These are phyloP conservation scores for Sebastes taczanowskii DNA, from an alignment of 2,797 vertebrate species.

Conservation along the genomic window DNA sequence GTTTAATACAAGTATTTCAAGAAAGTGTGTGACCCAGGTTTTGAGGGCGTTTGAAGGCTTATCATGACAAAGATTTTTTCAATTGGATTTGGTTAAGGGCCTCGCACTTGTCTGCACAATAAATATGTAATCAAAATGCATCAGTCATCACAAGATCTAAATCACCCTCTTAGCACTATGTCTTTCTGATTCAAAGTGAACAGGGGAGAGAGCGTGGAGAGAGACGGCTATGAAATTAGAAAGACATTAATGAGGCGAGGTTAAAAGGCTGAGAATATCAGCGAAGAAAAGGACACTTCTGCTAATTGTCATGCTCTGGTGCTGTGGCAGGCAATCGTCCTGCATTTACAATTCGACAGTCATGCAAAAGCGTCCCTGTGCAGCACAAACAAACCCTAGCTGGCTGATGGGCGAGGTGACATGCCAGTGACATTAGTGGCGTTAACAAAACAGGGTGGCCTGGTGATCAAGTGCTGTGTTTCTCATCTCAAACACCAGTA, in stretches of 20 bases:
- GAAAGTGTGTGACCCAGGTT: background rate
- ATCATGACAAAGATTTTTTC: background rate
- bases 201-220: background rate
- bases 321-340: constrained; percentile 5
- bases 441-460: constrained; percentile 25
- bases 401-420: constrained; percentile 10
- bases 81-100: background rate
- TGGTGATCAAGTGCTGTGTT: background rate
- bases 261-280: constrained; percentile 25
- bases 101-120: background rate
- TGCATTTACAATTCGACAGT: constrained; percentile 4
- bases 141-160: background rate
- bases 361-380: constrained; percentile 21
- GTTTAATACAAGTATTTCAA: background rate
- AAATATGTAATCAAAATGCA: background rate
- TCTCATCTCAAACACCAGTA: constrained; percentile 6
- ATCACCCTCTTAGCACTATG: background rate
- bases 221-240: constrained; percentile 7
- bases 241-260: constrained; percentile 49
- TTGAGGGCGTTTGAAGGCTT: background rate
- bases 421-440: background rate
- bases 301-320: constrained; percentile 41
- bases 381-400: background rate
- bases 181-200: background rate
- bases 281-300: constrained; percentile 25